Evolutionary conservation across 2,113 vertebrate genomes (phyloP), one percentile per base, ranked within the genome.

Genomic region (Gallinago media): DNA sequence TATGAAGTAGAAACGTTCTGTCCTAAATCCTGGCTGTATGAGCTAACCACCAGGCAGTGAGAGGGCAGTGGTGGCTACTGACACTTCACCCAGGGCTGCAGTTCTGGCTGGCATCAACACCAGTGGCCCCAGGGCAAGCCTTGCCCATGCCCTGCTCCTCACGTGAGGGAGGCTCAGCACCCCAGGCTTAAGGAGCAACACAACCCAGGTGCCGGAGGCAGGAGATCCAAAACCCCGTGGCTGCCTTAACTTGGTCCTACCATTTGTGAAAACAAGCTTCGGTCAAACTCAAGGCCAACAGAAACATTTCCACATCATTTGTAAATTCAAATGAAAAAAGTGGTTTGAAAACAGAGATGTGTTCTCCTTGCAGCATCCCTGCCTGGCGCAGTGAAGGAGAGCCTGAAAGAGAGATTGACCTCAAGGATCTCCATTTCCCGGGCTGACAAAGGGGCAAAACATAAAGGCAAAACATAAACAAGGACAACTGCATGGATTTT

Each of bases 111-210:
- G 54, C 58, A 63, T 56, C 63, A 70, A 42, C 12, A 26, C 7
- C 3, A 2, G 31, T 5, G 29, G 84, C 59, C 12, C 5, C 23
- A 22, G 66, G 70, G 25, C 12, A 71, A 55, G n/a, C 21, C 29
- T 47, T 58, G 31, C 32, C 25, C 2, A 0, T 6, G 5, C 10
- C 44, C 26, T 38, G 47, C 74, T 82, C 38, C 10, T 3, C 12
- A 15, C 1, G 3, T 0, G 0, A 50, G 27, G 68, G 23, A 66
- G 20, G 38, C 1, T 49, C 23, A 80, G 44, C 9, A 16, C n/a
- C 38, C 31, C n/a, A 38, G 26, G 38, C n/a, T 58, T 65, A 44
- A 47, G 44, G 34, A 47, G 23, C 4, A 74, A 8, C 73, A 44
- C 12, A 11, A 15, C 15, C 15, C 12, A 78, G 23, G n/a, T 25